Percentiles rank a stretch among this genome's conserved stretches.
Evolutionary conservation across 2,888 invertebrate genomes (phyloP).

Genomic region (Lasiommata megera): DNA sequence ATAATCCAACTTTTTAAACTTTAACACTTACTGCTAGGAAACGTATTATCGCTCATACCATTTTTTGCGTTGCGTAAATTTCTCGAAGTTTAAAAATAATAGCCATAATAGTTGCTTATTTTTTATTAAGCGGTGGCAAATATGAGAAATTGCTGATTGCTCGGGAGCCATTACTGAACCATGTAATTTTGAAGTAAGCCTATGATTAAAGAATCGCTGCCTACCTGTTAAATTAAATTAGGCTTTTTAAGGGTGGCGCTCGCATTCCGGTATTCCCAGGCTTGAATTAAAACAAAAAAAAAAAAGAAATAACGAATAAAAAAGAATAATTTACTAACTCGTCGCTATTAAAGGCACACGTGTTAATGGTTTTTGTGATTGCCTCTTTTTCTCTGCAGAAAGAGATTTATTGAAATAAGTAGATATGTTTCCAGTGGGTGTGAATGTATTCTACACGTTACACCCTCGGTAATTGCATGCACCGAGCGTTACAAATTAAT

Average conservation of each 20-base stretch:
- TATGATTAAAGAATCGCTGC: constrained; percentile 78
- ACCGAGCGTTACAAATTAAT: constrained; percentile 5
- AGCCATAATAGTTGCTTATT: constrained; percentile 41
- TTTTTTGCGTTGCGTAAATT: not conserved
- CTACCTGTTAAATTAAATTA: constrained; percentile 82
- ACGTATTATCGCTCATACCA: not conserved
- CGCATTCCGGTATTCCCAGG: constrained; percentile 58
- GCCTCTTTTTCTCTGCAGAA: constrained; percentile 32
- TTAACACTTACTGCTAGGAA: not conserved
- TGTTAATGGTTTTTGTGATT: constrained; percentile 67
- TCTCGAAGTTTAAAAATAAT: constrained; percentile 21
- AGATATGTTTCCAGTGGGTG: constrained; percentile 30
- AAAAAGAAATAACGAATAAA: constrained; percentile 49
- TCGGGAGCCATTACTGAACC: constrained; percentile 70
- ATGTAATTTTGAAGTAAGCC: constrained; percentile 75
- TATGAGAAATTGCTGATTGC: constrained; percentile 79
- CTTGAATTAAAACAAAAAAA: constrained; percentile 50
- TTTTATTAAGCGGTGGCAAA: constrained; percentile 75
- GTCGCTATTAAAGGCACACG: constrained; percentile 65
- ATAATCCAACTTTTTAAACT: not conserved
- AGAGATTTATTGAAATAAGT: constrained; percentile 32
- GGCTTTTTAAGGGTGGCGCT: constrained; percentile 76
- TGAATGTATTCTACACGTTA: constrained; percentile 12
- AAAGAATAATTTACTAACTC: constrained; percentile 66
- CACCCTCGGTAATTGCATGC: constrained; percentile 19